These are phyloP conservation scores for Harpagifer antarcticus DNA, from an alignment of 2,797 vertebrate species.

Conservation along the genomic window DNA sequence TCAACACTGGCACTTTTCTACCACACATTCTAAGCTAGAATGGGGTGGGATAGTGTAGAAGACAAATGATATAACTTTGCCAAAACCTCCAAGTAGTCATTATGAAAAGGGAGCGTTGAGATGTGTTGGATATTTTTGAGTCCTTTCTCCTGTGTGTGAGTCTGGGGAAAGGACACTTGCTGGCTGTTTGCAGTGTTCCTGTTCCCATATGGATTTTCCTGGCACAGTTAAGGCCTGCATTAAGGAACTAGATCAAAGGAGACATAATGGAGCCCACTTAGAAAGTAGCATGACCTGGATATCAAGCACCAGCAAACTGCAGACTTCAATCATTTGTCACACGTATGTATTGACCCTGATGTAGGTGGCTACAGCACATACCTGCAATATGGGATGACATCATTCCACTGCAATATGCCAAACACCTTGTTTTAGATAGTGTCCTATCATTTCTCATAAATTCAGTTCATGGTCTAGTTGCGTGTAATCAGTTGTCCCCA, in stretches of 20 bases:
- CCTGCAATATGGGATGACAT: neutral
- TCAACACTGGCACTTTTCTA: conserved; percentile 35
- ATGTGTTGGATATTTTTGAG: conserved; percentile 45
- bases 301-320: conserved; percentile 21
- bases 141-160: conserved; percentile 29
- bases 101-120: conserved; percentile 37
- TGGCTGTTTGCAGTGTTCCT: conserved; percentile 44
- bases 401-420: conserved; percentile 3
- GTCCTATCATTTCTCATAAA: conserved; percentile 32
- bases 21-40: conserved; percentile 35
- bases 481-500: conserved; percentile 25
- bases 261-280: conserved; percentile 42
- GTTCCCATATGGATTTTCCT: conserved; percentile 69
- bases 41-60: conserved; percentile 42
- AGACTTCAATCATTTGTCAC: conserved; percentile 17
- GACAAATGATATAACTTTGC: conserved; percentile 38
- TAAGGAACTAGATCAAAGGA: conserved; percentile 72
- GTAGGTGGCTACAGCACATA: conserved; percentile 11
- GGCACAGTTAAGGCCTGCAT: conserved; percentile 61
- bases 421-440: neutral
- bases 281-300: conserved; percentile 70
- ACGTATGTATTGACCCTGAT: conserved; percentile 22
- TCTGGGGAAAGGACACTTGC: conserved; percentile 25
- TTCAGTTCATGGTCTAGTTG: conserved; percentile 45
- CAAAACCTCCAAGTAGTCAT: conserved; percentile 55